phyloP scores from a whole-genome alignment of 2,113 vertebrate genomes.

The Coptodon rendalli region DNA sequence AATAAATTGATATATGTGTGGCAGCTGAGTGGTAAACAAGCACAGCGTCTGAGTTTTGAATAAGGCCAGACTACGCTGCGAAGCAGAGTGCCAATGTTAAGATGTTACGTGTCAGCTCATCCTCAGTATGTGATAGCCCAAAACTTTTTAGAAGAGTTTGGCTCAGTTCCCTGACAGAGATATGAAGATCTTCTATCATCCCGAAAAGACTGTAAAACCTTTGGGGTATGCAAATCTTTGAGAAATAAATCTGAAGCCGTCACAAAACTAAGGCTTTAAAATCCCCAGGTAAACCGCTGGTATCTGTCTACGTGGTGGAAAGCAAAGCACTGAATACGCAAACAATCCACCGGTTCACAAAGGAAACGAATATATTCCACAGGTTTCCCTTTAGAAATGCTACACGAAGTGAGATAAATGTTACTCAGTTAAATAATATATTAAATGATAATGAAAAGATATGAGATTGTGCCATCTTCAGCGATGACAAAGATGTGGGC shows the following conservation, averaged over 20 bases:
- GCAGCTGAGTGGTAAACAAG: slow-evolving; percentile 5
- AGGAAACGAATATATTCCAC: neutral
- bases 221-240: slow-evolving; percentile 45
- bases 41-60: neutral
- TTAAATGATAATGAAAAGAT: neutral
- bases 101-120: neutral
- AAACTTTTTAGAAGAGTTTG: slow-evolving; percentile 20
- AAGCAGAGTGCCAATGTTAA: slow-evolving; percentile 14
- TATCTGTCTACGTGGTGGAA: neutral
- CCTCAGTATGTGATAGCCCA: neutral
- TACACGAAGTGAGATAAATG: neutral
- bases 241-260: slow-evolving; percentile 27
- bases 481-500: neutral
- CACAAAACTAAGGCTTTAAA: slow-evolving; percentile 32
- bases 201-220: slow-evolving; percentile 29
- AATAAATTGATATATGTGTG: slow-evolving; percentile 1
- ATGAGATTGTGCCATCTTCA: neutral
- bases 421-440: neutral
- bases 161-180: slow-evolving; percentile 18
- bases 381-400: neutral
- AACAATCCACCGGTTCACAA: neutral
- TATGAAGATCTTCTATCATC: slow-evolving; percentile 27
- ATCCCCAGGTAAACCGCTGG: slow-evolving; percentile 18
- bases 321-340: neutral
- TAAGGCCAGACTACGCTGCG: neutral